Conservation (phyloP, 2,888 invertebrate species). For the Bunonema sp. region DNA sequence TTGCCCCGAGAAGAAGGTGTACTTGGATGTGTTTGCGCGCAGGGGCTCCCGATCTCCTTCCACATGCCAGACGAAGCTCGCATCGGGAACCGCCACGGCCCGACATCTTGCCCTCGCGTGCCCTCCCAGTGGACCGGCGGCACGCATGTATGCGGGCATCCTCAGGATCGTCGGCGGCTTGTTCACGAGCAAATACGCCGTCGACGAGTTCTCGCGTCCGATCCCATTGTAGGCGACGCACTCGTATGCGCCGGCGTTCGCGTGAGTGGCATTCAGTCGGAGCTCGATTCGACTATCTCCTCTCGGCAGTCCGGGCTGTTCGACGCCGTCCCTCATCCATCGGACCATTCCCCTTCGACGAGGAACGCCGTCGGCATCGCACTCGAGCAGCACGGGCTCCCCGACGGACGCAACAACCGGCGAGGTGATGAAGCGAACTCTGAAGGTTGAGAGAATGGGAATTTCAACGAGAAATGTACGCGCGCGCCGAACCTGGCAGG, state of each 20-base stretch:
- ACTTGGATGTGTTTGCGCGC: conserved; percentile 33
- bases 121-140: conserved; percentile 11
- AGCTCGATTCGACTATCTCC: conserved; percentile 20
- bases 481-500: conserved; percentile 16
- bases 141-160: conserved; percentile 2
- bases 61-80: conserved; percentile 25
- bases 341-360: conserved; percentile 26
- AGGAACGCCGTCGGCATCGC: conserved; percentile 38
- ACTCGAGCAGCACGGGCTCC: conserved; percentile 36
- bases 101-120: conserved; percentile 18
- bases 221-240: conserved; percentile 37
- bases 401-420: conserved; percentile 31
- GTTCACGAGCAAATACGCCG: conserved; percentile 34
- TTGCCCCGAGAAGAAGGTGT: conserved; percentile 21
- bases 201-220: conserved; percentile 11
- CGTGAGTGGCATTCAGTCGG: conserved; percentile 28
- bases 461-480: not conserved
- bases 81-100: conserved; percentile 32
- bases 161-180: conserved; percentile 16
- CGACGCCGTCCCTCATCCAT: conserved; percentile 26
- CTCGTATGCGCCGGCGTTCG: conserved; percentile 27
- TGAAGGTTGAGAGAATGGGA: too few species aligned
- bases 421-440: conserved; percentile 30
- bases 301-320: too few species aligned
- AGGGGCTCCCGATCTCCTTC: conserved; percentile 21